Evolutionary conservation across 1,140 invertebrate species (phyloP).

Genomic region (Ephestia elutella): DNA sequence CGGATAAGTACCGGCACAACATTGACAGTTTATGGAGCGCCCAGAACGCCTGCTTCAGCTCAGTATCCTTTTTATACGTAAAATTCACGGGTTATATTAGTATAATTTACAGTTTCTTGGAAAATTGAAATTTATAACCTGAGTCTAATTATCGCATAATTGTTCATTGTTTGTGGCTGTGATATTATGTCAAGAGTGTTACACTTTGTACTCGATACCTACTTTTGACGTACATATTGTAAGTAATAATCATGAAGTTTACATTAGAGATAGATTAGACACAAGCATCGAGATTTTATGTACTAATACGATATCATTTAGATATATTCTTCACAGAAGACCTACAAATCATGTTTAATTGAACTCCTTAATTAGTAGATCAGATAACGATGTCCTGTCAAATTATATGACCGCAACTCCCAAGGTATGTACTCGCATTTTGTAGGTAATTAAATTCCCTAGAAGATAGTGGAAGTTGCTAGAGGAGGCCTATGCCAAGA

Average conservation of each 20-base stretch:
- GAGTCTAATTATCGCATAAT: background rate
- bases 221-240: background rate
- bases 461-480: no score
- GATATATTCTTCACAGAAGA: no score
- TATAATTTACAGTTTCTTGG: conserved; percentile 16
- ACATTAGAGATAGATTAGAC: no score
- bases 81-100: conserved; percentile 47
- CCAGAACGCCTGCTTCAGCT: conserved; percentile 37
- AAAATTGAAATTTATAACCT: background rate
- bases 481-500: no score
- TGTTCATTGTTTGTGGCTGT: conserved; percentile 2
- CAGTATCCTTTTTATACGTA: conserved; percentile 61
- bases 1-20: conserved; percentile 46
- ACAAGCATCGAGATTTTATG: no score
- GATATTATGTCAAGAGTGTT: background rate
- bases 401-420: conserved; percentile 63
- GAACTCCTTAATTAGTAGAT: conserved; percentile 46
- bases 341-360: background rate
- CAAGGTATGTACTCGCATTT: conserved; percentile 48
- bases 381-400: conserved; percentile 65
- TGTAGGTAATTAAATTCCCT: background rate
- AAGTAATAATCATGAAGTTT: background rate
- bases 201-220: background rate
- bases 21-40: conserved; percentile 53
- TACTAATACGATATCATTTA: no score